Evolutionary conservation across 2,113 vertebrate genomes (phyloP).

Genomic region (Bagarius yarrelli): DNA sequence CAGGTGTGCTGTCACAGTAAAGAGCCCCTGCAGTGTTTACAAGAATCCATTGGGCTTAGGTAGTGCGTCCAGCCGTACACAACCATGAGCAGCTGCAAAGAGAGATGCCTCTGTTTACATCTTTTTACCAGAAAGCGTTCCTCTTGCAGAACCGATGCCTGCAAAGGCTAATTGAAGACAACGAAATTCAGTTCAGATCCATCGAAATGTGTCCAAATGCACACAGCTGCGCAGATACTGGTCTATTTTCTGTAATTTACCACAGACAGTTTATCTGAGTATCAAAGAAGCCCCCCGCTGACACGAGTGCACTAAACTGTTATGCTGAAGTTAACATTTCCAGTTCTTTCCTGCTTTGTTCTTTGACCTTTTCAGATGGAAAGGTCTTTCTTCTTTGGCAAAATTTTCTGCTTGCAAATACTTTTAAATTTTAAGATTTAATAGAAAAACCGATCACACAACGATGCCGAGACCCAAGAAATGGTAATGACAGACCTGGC

Average conservation of each 20-base stretch:
- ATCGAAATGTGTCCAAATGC: constrained; percentile 24
- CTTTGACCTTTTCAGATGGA: background rate
- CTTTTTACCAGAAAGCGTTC: constrained; percentile 72
- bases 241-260: constrained; percentile 32
- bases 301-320: background rate
- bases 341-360: background rate
- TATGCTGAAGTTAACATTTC: background rate
- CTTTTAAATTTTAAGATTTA: no score
- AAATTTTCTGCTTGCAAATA: no score
- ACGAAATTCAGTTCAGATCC: constrained; percentile 22
- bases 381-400: no score
- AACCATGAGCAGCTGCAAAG: constrained; percentile 65
- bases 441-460: no score
- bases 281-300: constrained; percentile 12
- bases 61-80: constrained; percentile 59
- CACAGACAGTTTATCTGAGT: constrained; percentile 25
- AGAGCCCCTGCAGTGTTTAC: constrained; percentile 65
- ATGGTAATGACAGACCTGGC: no score
- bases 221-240: constrained; percentile 38
- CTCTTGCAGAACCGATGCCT: constrained; percentile 61
- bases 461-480: no score
- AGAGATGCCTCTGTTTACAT: constrained; percentile 66
- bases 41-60: constrained; percentile 64
- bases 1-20: constrained; percentile 59
- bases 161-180: constrained; percentile 35